phyloP scores from a whole-genome alignment of 2,113 vertebrate genomes.

The Anser cygnoides region DNA sequence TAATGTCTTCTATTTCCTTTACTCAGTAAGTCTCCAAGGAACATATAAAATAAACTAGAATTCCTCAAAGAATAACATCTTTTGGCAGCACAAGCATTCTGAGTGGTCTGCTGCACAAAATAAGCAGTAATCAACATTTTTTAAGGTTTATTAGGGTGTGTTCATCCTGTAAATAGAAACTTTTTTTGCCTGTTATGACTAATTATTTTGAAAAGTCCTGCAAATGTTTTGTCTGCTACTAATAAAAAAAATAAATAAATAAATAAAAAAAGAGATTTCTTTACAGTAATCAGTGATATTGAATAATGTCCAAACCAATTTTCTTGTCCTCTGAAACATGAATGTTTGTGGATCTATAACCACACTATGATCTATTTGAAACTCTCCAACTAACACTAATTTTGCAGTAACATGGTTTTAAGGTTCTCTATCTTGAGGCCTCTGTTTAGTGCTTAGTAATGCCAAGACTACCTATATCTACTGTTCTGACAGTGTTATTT shows the following conservation, averaged over 20 bases:
- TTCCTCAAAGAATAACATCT: slow-evolving; percentile 12
- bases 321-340: not conserved
- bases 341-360: not conserved
- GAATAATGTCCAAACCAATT: not conserved
- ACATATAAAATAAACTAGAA: slow-evolving; percentile 1
- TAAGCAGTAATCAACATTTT: slow-evolving; percentile 11
- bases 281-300: not conserved
- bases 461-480: not conserved
- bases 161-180: not conserved
- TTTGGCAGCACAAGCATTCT: slow-evolving; percentile 40
- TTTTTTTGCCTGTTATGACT: not conserved
- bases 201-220: not conserved
- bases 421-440: not conserved
- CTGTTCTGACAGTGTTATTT: not conserved
- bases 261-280: not conserved
- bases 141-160: not conserved
- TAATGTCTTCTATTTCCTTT: too few species aligned
- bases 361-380: not conserved
- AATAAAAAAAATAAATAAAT: not conserved
- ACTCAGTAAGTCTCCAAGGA: not conserved
- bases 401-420: not conserved
- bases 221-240: not conserved
- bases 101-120: slow-evolving; percentile 19
- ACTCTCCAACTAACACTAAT: not conserved
- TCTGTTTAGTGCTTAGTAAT: not conserved